Evolutionary conservation across 2,113 vertebrate genomes (phyloP).

Genomic region (Seriola aureovittata): DNA sequence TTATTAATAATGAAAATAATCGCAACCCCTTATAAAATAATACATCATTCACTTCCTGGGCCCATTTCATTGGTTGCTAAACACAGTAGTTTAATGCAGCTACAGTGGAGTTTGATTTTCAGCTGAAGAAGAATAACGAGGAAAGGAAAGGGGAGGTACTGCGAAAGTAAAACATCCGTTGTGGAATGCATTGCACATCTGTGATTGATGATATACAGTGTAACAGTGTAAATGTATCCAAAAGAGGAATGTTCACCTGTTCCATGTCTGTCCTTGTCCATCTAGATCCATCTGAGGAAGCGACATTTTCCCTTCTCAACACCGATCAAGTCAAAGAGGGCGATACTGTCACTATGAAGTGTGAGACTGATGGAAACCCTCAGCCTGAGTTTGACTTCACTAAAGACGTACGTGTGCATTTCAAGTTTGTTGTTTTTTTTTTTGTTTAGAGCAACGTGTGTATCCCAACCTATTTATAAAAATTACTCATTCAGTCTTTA

Average conservation of each 20-base stretch:
- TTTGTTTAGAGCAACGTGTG: background rate
- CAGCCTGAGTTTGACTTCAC: conserved; percentile 83
- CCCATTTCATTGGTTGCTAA: background rate
- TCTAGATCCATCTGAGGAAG: conserved; percentile 88
- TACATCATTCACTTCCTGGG: background rate
- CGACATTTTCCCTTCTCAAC: conserved; percentile 82
- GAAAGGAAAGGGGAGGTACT: conserved; percentile 2
- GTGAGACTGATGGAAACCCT: conserved; percentile 88
- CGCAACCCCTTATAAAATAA: too few relatives aligned
- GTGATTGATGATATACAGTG: conserved; percentile 29
- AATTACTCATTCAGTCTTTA: background rate
- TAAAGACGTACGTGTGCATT: conserved; percentile 73
- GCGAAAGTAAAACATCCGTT: conserved; percentile 23
- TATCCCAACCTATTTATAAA: background rate
- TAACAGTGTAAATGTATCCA: conserved; percentile 32
- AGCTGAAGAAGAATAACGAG: conserved; percentile 3
- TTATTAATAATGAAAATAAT: too few relatives aligned
- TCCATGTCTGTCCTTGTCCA: conserved; percentile 42
- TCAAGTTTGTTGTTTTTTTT: background rate
- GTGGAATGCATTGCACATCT: conserved; percentile 46
- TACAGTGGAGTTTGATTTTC: background rate
- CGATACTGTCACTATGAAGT: conserved; percentile 85
- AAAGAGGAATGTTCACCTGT: conserved; percentile 43
- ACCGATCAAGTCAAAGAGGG: conserved; percentile 86
- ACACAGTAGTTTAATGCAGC: background rate